Evolutionary conservation across 2,113 vertebrate genomes (phyloP).

Genomic region (Empidonax traillii): DNA sequence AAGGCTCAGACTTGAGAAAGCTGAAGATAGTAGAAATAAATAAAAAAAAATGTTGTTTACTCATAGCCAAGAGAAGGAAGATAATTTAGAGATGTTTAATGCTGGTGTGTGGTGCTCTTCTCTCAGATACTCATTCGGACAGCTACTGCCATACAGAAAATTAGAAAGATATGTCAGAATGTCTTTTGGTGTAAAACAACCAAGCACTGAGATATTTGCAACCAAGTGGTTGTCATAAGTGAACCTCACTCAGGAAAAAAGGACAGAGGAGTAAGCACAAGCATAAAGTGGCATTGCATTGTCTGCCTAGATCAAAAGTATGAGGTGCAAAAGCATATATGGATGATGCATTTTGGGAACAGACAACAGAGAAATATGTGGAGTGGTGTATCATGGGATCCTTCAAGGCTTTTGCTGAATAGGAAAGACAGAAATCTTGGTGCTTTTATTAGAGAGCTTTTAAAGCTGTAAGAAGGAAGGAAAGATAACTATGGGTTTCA

Average conservation of each 20-base stretch:
- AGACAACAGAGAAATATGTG: rapidly evolving
- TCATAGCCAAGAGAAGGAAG: background rate
- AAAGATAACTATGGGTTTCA: background rate
- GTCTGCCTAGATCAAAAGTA: background rate
- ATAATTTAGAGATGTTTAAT: rapidly evolving
- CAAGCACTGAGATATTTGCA: background rate
- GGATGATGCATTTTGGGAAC: background rate
- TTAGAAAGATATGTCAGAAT: background rate
- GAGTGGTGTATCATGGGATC: background rate
- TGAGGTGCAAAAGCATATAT: background rate
- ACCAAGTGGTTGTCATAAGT: background rate
- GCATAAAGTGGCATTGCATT: rapidly evolving
- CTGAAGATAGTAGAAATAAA: background rate
- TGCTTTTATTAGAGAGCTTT: background rate
- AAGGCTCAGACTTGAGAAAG: background rate
- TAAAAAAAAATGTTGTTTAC: background rate
- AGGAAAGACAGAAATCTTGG: background rate
- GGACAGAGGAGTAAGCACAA: background rate
- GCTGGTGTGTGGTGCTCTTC: background rate
- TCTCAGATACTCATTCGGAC: background rate
- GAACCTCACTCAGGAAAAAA: background rate
- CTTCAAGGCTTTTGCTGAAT: background rate
- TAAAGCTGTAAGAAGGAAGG: background rate
- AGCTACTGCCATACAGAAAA: background rate
- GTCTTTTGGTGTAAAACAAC: background rate